Base-by-base conservation (phyloP, 1,140 invertebrate genomes). In the Lerema accius region DNA sequence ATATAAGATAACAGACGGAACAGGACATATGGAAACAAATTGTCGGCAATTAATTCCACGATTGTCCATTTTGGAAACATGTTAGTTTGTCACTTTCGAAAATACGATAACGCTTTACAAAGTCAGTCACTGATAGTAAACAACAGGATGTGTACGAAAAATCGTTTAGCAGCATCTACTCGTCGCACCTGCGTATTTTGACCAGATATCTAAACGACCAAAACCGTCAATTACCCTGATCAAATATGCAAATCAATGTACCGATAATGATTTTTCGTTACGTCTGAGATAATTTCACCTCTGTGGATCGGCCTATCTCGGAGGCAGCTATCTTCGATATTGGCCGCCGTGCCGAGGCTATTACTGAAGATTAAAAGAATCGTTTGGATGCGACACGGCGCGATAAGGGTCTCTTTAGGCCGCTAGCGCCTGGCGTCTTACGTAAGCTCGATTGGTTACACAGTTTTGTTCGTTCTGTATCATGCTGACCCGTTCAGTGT, bases 331-430 rank as follows among this genome's bases (percentile, higher is more conserved):
- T 23, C 19, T 23, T 5, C 19, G 5, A 43, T 43, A 43, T 43
- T 43, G n/a, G n/a, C 37, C n/a, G 17, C 19, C 32, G 50, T 23
- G 39, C 40, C 50, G 28, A 32, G 28, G 50, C 40, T 17, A 55
- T 64, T 64, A 46, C 40, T 16, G 19, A 37, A 26, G 55, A 63
- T 63, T 56, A 68, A 49, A 64, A 46, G 43, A 46, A 46, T 23
- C 43, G 15, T 46, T 46, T 7, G 9, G 43, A 11, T 46, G 9
- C 43, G 43, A 46, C 43, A n/a, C 16, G 43, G 15, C 43, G 10
- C 43, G 43, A 46, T 46, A 46, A 46, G 43, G 17, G 23, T 17
- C 43, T 46, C 43, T 46, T 32, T 46, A 46, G 43, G 43, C 43
- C 19, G 17, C 4, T 32, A 32, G 9, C 19, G 19, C 28, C 9